A percentile compares a stretch with the other conserved stretches of the same genome.
Conservation (phyloP, 2,888 invertebrate species). For the Drosophila rubida region DNA sequence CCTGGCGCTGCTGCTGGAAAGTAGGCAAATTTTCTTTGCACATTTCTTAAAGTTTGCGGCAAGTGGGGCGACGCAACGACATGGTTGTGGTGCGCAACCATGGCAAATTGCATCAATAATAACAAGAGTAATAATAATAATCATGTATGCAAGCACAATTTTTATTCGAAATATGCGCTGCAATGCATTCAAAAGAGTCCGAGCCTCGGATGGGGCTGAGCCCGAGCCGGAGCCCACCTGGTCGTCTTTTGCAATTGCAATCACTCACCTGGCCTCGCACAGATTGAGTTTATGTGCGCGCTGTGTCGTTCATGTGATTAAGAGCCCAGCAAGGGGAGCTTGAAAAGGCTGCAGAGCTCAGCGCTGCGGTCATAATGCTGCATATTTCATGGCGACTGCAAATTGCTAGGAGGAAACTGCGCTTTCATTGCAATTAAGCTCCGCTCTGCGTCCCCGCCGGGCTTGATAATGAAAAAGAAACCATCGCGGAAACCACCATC, state of each 20-base stretch:
- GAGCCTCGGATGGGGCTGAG: neutral
- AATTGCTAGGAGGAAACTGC: conserved; percentile 69
- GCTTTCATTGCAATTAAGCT: conserved; percentile 78
- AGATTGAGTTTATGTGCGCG: conserved; percentile 66
- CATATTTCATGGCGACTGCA: conserved; percentile 66
- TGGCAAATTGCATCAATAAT: conserved; percentile 45
- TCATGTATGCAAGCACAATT: conserved; percentile 32
- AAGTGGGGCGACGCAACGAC: neutral
- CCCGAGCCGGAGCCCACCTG: neutral
- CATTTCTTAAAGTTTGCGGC: conserved; percentile 22
- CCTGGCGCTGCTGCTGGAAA: conserved; percentile 10
- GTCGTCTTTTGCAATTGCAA: conserved; percentile 43
- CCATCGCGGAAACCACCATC: conserved; percentile 13
- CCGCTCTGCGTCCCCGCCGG: conserved; percentile 22
- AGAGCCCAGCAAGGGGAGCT: conserved; percentile 32
- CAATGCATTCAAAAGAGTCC: conserved; percentile 33
- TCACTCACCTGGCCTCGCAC: conserved; percentile 63
- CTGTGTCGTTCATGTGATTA: conserved; percentile 74
- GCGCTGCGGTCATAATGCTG: conserved; percentile 54
- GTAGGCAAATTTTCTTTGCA: conserved; percentile 19
- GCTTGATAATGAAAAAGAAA: conserved; percentile 70
- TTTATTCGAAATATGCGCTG: conserved; percentile 23
- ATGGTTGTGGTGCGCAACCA: neutral
- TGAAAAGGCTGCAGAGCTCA: conserved; percentile 24
- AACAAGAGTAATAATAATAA: conserved; percentile 49